These are phyloP conservation scores for Cotesia vestalis DNA, from an alignment of 1,140 invertebrate species.

Conservation along the genomic window DNA sequence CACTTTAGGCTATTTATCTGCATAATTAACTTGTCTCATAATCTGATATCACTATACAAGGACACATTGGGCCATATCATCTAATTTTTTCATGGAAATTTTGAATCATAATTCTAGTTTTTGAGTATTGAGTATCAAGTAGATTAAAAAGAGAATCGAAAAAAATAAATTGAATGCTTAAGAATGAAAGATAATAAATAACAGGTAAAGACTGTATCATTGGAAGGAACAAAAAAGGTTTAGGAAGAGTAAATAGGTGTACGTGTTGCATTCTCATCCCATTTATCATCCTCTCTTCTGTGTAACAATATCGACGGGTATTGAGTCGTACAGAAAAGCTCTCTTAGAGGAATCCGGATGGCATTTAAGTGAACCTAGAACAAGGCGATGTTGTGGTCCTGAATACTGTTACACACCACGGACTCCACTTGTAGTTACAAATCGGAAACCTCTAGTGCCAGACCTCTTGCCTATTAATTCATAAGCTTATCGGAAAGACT, in stretches of 20 bases:
- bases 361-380: slow-evolving; percentile 25
- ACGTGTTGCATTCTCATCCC: no score
- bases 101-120: background rate
- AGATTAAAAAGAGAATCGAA: background rate
- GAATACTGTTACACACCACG: slow-evolving; percentile 1
- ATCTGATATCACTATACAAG: no score
- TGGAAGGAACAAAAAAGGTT: no score
- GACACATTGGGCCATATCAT: no score
- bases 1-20: no score
- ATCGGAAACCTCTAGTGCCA: slow-evolving; percentile 18
- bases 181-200: no score
- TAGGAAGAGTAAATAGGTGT: no score
- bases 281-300: background rate
- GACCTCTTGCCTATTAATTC: slow-evolving; percentile 27
- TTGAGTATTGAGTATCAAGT: background rate
- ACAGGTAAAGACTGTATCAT: no score
- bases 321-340: slow-evolving; percentile 15
- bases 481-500: slow-evolving; percentile 21
- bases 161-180: background rate
- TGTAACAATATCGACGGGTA: slow-evolving; percentile 6
- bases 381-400: background rate
- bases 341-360: slow-evolving; percentile 17
- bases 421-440: slow-evolving; percentile 9
- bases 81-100: background rate
- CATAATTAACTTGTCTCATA: no score